These are phyloP conservation scores for Sus cebifrons DNA, from an alignment of 2,797 vertebrate genomes.

Conservation along the genomic window DNA sequence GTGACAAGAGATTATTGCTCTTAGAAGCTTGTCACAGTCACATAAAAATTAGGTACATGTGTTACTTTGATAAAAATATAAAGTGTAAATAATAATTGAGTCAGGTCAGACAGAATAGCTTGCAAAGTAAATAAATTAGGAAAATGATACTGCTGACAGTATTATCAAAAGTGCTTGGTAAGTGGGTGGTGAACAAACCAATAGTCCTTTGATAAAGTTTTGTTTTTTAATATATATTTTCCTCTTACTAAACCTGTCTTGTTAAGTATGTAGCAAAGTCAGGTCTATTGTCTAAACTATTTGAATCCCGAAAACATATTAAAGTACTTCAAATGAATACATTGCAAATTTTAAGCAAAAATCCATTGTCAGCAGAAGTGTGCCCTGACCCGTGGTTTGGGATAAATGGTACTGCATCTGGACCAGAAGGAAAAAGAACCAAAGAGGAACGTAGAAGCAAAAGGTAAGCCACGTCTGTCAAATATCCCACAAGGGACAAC, in stretches of 20 bases:
- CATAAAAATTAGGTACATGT: neutral
- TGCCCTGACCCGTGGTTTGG: neutral
- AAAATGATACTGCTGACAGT: conserved; percentile 18
- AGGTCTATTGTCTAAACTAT: neutral
- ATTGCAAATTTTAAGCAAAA: conserved; percentile 43
- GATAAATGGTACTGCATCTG: neutral
- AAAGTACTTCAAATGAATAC: neutral
- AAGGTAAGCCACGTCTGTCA: neutral
- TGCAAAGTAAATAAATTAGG: conserved; percentile 9
- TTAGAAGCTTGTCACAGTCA: neutral
- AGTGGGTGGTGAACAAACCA: conserved; percentile 24
- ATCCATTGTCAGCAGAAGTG: neutral
- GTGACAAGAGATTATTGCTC: neutral
- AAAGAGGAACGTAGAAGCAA: neutral
- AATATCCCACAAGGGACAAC: neutral
- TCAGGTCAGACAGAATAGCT: neutral
- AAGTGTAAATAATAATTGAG: neutral
- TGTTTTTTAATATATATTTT: conserved; percentile 1
- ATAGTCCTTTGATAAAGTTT: neutral
- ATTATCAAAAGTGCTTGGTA: conserved; percentile 22
- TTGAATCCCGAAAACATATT: conserved; percentile 11
- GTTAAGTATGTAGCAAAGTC: neutral
- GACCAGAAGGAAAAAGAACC: neutral
- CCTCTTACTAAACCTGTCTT: conserved; percentile 30
- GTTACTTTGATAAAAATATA: conserved; percentile 28